phyloP scores from a whole-genome alignment of 2,888 invertebrate genomes.

The Microplitis deprimator region DNA sequence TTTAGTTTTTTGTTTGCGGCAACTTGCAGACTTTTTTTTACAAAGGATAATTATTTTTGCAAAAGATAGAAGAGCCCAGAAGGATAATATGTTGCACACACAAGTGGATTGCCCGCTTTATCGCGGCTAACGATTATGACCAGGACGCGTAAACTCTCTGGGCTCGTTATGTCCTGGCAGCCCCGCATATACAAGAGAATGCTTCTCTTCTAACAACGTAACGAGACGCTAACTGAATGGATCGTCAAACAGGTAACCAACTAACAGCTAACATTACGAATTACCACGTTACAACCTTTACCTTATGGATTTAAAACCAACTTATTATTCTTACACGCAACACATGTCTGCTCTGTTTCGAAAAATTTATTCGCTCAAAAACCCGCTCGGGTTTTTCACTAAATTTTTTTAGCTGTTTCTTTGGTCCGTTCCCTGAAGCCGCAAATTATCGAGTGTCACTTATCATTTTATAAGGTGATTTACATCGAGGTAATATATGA shows the following conservation, averaged over 20 bases:
- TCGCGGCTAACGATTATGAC: conserved; percentile 38
- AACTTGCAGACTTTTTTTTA: neutral
- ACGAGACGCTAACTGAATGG: conserved; percentile 6
- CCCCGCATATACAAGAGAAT: conserved; percentile 13
- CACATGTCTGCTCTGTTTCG: neutral
- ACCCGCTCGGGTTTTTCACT: neutral
- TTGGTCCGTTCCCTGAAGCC: neutral
- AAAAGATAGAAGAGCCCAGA: neutral
- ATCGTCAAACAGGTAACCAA: conserved; percentile 14
- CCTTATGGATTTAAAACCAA: neutral
- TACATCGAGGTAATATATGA: neutral
- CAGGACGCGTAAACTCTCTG: conserved; percentile 22
- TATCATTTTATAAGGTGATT: neutral
- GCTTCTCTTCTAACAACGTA: conserved; percentile 23
- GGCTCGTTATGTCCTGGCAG: conserved; percentile 28
- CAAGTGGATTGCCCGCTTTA: conserved; percentile 5
- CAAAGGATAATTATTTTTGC: conserved; percentile 8
- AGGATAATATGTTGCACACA: neutral
- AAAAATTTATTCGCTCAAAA: neutral
- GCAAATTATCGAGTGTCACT: neutral
- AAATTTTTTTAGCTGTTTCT: neutral
- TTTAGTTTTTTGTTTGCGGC: neutral
- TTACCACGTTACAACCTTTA: conserved; percentile 14
- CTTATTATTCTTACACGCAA: no score
- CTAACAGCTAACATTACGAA: conserved; percentile 5